Conservation (phyloP, 2,888 invertebrate genomes). For the Trissolcus brochymenae region DNA sequence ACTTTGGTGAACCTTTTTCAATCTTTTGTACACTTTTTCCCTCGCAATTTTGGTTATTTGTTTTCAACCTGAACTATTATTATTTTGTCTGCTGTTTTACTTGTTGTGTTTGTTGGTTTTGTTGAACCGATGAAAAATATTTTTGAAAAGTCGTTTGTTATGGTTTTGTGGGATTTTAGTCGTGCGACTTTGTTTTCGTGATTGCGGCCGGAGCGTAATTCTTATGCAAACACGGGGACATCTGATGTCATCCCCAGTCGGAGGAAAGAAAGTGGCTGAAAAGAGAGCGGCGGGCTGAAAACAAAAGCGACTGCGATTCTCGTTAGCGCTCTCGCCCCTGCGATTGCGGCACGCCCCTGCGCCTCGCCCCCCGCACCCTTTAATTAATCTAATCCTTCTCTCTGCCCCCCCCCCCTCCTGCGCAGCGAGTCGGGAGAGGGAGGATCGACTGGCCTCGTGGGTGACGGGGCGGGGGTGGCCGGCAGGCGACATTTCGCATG, state of each 20-base stretch:
- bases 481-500: slow-evolving; percentile 75
- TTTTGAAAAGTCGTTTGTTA: no score
- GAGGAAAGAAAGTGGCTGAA: slow-evolving; percentile 16
- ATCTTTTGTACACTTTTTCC: no score
- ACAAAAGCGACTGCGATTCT: slow-evolving; percentile 19
- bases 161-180: no score
- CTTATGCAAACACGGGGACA: slow-evolving; percentile 2
- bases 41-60: no score
- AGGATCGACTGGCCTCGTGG: slow-evolving; percentile 69
- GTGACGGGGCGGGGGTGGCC: slow-evolving; percentile 70
- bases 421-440: slow-evolving; percentile 53
- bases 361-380: slow-evolving; percentile 44
- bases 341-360: slow-evolving; percentile 22
- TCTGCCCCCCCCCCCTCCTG: slow-evolving; percentile 12
- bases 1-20: no score
- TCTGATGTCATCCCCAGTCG: background rate
- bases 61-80: no score
- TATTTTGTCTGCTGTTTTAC: no score
- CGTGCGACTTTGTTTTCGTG: no score
- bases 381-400: slow-evolving; percentile 49
- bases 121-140: no score
- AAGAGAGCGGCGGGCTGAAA: slow-evolving; percentile 22
- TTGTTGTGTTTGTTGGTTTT: no score
- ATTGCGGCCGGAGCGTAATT: background rate
- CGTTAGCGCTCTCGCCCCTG: slow-evolving; percentile 23